phyloP scores from a whole-genome alignment of 64 coral and sea anemone genomes.

The Trachythela sp. region DNA sequence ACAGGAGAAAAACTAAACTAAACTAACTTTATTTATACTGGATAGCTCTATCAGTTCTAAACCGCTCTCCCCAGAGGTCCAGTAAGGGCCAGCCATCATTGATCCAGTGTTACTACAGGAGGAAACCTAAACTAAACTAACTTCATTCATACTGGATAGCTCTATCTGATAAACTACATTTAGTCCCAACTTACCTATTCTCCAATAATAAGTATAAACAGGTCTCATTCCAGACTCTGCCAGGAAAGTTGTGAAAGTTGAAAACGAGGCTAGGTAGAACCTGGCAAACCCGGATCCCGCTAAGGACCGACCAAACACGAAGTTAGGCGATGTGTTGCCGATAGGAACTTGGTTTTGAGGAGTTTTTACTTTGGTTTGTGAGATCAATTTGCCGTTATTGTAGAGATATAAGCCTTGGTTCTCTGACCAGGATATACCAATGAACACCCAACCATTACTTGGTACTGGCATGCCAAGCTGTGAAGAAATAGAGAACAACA shows the following conservation, averaged over 20 bases:
- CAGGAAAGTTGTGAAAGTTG: slow-evolving; percentile 59
- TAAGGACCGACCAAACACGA: neutral
- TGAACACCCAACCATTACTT: neutral
- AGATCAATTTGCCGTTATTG: neutral
- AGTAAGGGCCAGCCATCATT: too few species aligned
- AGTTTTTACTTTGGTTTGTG: neutral
- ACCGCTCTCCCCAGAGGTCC: too few species aligned
- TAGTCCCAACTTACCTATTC: slow-evolving; percentile 52
- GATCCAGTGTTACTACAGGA: too few species aligned
- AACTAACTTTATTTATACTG: too few species aligned
- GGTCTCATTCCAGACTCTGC: slow-evolving; percentile 25
- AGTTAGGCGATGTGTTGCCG: neutral
- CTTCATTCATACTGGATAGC: too few species aligned
- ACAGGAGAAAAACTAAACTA: too few species aligned
- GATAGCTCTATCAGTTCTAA: too few species aligned
- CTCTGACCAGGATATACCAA: neutral
- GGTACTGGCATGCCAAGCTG: neutral
- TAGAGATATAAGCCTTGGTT: neutral
- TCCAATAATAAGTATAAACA: slow-evolving; percentile 70
- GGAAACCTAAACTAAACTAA: too few species aligned
- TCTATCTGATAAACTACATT: neutral
- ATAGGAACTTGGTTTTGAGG: neutral
- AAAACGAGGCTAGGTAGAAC: slow-evolving; percentile 71
- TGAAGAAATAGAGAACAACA: neutral
- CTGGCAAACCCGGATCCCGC: slow-evolving; percentile 47